A percentile compares a stretch with the other conserved stretches of the same genome.
phyloP scores from a whole-genome alignment of 2,113 vertebrate genomes.

The Oncorhynchus nerka region DNA sequence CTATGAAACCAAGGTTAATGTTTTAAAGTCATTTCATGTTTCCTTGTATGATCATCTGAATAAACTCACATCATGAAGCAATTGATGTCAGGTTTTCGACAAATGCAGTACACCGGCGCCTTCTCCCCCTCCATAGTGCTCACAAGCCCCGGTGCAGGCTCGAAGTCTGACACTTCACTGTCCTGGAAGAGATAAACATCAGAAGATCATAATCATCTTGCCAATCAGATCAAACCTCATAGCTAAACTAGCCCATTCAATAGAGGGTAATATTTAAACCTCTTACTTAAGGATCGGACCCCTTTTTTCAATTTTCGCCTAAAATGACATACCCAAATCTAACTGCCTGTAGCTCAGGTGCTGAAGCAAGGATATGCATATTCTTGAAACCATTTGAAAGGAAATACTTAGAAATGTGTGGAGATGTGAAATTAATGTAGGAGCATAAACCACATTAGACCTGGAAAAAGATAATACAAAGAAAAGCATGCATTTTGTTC shows the following conservation, averaged over 20 bases:
- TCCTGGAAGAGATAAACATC: constrained; percentile 64
- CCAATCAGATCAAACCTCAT: not conserved
- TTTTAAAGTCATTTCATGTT: not conserved
- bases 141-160: constrained; percentile 64
- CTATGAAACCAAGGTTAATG: not conserved
- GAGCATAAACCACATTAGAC: too few relatives aligned
- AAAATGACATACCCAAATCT: too few relatives aligned
- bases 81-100: constrained; percentile 87
- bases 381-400: too few relatives aligned
- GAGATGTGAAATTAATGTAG: too few relatives aligned
- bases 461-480: too few relatives aligned
- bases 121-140: constrained; percentile 80
- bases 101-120: constrained; percentile 86
- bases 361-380: too few relatives aligned
- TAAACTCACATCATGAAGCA: constrained; percentile 90
- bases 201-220: not conserved
- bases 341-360: too few relatives aligned
- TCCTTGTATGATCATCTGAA: not conserved
- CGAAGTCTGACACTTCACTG: constrained; percentile 80
- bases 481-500: too few relatives aligned
- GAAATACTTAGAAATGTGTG: too few relatives aligned
- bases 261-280: too few relatives aligned
- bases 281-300: too few relatives aligned
- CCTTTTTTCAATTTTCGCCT: too few relatives aligned
- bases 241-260: not conserved